Evolutionary conservation across 35 echinoderm and acorn worm genomes (phyloP).

Genomic region (Chiridota heheva): DNA sequence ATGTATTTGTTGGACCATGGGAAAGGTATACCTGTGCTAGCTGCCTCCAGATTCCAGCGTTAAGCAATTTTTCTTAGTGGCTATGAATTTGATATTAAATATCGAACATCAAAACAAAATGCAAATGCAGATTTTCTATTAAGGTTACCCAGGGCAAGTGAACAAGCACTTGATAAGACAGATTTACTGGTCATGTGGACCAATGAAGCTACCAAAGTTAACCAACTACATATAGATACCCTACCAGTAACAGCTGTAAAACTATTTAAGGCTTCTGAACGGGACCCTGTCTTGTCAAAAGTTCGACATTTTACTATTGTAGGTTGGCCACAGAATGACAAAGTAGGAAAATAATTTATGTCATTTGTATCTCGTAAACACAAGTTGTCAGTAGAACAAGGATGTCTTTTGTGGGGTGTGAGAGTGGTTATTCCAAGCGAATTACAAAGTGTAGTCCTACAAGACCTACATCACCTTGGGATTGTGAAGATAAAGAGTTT

Average conservation of each 20-base stretch:
- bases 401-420: constrained; percentile 24
- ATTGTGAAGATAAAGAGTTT: constrained; percentile 31
- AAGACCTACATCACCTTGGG: neutral
- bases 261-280: neutral
- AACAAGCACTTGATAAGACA: neutral
- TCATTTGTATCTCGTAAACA: constrained; percentile 6
- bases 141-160: neutral
- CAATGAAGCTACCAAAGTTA: neutral
- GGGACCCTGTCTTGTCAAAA: neutral
- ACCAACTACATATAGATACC: neutral
- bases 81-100: constrained; percentile 26
- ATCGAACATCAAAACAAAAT: neutral
- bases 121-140: constrained; percentile 27
- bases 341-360: constrained; percentile 1
- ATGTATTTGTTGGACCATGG: neutral
- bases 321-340: constrained; percentile 24
- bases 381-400: constrained; percentile 30
- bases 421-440: constrained; percentile 3
- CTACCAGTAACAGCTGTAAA: constrained; percentile 2
- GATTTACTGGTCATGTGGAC: neutral
- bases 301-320: neutral
- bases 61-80: constrained; percentile 31
- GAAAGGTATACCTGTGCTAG: neutral
- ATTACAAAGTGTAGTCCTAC: neutral
- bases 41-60: constrained; percentile 23